These are phyloP conservation scores for Epinephelus cyanopodus DNA, from an alignment of 2,113 vertebrate genomes.

Conservation along the genomic window DNA sequence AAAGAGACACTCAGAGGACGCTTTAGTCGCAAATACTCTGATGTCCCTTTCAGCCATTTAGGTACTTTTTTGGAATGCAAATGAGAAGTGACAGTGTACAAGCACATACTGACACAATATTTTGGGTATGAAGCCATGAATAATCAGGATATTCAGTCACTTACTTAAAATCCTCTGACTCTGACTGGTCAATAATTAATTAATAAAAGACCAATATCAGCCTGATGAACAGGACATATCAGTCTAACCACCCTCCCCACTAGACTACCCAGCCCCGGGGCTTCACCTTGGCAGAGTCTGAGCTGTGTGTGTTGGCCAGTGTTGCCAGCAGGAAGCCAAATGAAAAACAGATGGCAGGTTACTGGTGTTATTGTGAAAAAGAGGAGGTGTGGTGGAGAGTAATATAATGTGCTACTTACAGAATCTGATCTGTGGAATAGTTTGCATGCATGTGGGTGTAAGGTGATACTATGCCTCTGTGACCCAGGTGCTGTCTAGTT, in stretches of 20 bases:
- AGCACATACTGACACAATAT: background rate
- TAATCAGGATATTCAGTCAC: background rate
- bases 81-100: background rate
- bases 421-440: background rate
- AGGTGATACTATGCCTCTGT: background rate
- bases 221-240: constrained; percentile 18
- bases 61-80: constrained; percentile 28
- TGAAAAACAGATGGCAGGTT: constrained; percentile 71
- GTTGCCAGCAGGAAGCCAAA: constrained; percentile 68
- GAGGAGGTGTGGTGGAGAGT: constrained; percentile 20
- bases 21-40: constrained; percentile 15
- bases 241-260: constrained; percentile 8
- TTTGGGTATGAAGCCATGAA: background rate
- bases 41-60: constrained; percentile 22
- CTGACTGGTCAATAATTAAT: constrained; percentile 3
- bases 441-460: background rate
- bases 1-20: constrained; percentile 65
- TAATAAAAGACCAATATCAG: background rate
- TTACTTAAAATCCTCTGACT: background rate
- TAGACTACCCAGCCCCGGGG: constrained; percentile 4
- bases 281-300: constrained; percentile 54
- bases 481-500: background rate
- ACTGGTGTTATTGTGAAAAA: constrained; percentile 48
- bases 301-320: constrained; percentile 52
- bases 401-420: constrained; percentile 29